phyloP scores from a whole-genome alignment of 2,888 invertebrate species.

The Acholoe squamosa region DNA sequence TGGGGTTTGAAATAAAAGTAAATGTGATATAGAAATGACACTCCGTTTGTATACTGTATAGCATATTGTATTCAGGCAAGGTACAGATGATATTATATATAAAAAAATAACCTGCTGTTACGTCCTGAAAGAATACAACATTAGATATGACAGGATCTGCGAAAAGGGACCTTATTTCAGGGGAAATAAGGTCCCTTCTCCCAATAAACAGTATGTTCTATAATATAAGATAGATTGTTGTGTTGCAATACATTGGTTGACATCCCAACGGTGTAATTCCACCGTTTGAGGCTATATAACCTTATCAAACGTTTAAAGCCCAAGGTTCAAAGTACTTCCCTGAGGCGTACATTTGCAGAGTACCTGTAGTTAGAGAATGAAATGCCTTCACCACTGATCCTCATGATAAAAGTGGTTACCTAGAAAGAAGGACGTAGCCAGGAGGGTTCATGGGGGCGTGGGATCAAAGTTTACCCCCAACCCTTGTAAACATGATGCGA shows the following conservation, averaged over 20 bases:
- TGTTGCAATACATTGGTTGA: not conserved
- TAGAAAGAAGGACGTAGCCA: not conserved
- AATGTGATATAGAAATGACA: no score
- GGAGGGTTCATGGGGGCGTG: not conserved
- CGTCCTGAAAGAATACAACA: not conserved
- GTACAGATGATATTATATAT: no score
- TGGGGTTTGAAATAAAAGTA: no score
- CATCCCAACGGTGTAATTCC: not conserved
- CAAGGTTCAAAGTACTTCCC: not conserved
- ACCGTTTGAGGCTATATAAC: not conserved
- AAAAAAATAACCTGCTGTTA: not conserved
- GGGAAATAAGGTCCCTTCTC: no score
- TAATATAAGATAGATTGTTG: not conserved
- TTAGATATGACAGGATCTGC: no score
- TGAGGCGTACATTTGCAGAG: conserved; percentile 10
- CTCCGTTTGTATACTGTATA: no score
- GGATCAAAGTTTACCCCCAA: conserved; percentile 18
- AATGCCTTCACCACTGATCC: not conserved
- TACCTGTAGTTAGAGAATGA: conserved; percentile 28
- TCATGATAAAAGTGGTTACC: conserved; percentile 24
- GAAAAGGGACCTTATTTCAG: no score
- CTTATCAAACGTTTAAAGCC: not conserved
- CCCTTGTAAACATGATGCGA: not conserved
- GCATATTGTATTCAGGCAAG: no score
- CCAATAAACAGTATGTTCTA: not conserved